Conservation (phyloP, 1,140 invertebrate species). For the Monochamus saltuarius region DNA sequence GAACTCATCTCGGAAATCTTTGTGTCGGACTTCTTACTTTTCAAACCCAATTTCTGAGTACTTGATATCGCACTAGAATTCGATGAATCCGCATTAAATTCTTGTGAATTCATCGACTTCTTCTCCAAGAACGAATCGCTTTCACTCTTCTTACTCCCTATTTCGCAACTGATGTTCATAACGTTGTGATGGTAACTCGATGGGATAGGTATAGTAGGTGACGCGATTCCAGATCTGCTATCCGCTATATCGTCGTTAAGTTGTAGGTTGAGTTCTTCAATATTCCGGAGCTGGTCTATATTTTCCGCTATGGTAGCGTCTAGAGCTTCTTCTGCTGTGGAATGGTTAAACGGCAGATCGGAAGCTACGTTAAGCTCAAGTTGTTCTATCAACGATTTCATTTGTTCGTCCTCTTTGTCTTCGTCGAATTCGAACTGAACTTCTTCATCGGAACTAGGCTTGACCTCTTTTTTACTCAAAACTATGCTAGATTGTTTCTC, state of each 20-base stretch:
- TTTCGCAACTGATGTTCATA: slow-evolving; percentile 62
- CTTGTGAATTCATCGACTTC: slow-evolving; percentile 37
- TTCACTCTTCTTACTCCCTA: slow-evolving; percentile 60
- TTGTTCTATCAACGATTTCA: slow-evolving; percentile 55
- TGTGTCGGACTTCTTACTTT: slow-evolving; percentile 50
- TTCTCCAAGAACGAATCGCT: slow-evolving; percentile 32
- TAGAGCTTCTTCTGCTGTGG: slow-evolving; percentile 53
- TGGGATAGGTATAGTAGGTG: slow-evolving; percentile 64
- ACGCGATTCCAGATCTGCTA: slow-evolving; percentile 48
- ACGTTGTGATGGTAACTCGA: slow-evolving; percentile 54
- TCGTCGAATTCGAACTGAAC: slow-evolving; percentile 51
- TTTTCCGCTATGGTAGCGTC: slow-evolving; percentile 51
- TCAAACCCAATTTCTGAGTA: slow-evolving; percentile 31
- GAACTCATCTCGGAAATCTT: slow-evolving; percentile 88
- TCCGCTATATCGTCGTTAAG: slow-evolving; percentile 33
- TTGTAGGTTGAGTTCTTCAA: slow-evolving; percentile 30
- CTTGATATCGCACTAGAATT: slow-evolving; percentile 11
- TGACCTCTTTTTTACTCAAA: slow-evolving; percentile 20
- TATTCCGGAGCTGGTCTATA: slow-evolving; percentile 27
- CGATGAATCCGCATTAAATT: slow-evolving; percentile 29
- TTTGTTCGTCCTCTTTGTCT: slow-evolving; percentile 55
- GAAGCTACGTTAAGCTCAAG: slow-evolving; percentile 50
- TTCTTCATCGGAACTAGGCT: slow-evolving; percentile 36
- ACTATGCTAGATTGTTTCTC: slow-evolving; percentile 50
- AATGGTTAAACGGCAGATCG: slow-evolving; percentile 51